These are phyloP conservation scores for Elachura formosa DNA, from an alignment of 2,113 vertebrate genomes.

Conservation along the genomic window DNA sequence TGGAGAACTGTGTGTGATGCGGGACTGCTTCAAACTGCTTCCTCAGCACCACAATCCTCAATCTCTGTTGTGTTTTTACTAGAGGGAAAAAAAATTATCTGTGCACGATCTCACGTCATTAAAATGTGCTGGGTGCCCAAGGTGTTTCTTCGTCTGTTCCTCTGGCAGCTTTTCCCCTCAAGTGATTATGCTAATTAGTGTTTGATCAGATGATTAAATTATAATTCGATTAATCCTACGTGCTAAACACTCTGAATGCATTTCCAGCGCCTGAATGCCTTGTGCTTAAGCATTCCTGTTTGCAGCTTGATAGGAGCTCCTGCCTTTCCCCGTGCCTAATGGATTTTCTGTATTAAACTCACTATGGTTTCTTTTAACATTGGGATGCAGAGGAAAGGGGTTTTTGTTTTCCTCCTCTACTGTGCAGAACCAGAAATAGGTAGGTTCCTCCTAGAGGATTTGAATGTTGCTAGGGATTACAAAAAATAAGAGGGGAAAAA, in stretches of 20 bases:
- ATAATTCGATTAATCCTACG: constrained; percentile 84
- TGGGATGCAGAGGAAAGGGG: background rate
- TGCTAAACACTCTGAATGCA: constrained; percentile 81
- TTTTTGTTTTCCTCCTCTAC: background rate
- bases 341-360: background rate
- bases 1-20: background rate
- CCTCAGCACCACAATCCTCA: background rate
- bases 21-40: background rate
- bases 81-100: background rate
- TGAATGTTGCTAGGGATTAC: background rate
- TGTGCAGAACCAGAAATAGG: background rate
- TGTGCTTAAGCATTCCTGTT: constrained; percentile 45
- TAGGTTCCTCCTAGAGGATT: background rate
- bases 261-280: constrained; percentile 76
- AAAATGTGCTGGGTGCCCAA: constrained; percentile 71
- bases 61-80: constrained; percentile 1
- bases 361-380: background rate
- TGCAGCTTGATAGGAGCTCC: background rate
- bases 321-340: background rate
- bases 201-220: constrained; percentile 97
- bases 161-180: constrained; percentile 82
- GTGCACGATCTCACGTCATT: background rate
- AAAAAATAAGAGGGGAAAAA: background rate
- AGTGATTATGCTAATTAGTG: constrained; percentile 91
- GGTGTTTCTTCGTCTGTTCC: constrained; percentile 75